These are phyloP conservation scores for Limenitis camilla DNA, from an alignment of 2,888 invertebrate species.

Conservation along the genomic window DNA sequence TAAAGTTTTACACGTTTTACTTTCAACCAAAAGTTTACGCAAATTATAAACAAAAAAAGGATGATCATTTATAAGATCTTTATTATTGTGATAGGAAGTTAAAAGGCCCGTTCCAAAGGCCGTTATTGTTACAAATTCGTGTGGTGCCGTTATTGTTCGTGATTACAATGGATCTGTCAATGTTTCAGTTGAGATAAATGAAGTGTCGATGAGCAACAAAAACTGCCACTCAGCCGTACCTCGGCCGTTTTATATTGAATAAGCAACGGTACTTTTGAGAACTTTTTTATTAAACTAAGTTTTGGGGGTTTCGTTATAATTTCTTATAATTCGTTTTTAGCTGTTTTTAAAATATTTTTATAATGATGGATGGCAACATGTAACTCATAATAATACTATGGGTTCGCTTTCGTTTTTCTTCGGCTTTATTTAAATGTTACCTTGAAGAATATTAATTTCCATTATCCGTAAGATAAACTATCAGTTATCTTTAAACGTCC, in stretches of 20 bases:
- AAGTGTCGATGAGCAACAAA: slow-evolving; percentile 47
- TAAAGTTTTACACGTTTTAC: background rate
- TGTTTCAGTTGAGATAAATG: slow-evolving; percentile 62
- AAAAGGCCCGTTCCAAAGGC: slow-evolving; percentile 24
- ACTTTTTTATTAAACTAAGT: background rate
- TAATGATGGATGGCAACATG: no score
- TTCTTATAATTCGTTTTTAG: no score
- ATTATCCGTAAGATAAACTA: no score
- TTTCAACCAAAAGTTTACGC: background rate
- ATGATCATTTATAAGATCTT: slow-evolving; percentile 1
- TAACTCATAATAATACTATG: no score
- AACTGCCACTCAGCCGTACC: slow-evolving; percentile 7
- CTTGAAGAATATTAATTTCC: no score
- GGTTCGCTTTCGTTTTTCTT: no score
- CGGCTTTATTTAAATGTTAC: no score
- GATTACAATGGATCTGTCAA: slow-evolving; percentile 65
- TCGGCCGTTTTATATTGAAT: slow-evolving; percentile 34
- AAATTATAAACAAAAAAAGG: background rate
- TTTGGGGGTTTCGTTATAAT: background rate
- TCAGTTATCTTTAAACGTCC: no score
- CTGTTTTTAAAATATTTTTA: no score
- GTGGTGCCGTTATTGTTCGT: slow-evolving; percentile 52
- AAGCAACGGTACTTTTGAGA: slow-evolving; percentile 16
- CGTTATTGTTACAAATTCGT: slow-evolving; percentile 44
- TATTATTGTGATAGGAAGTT: slow-evolving; percentile 9